phyloP scores from a whole-genome alignment of 2,888 invertebrate genomes.

The Zygaena filipendulae region DNA sequence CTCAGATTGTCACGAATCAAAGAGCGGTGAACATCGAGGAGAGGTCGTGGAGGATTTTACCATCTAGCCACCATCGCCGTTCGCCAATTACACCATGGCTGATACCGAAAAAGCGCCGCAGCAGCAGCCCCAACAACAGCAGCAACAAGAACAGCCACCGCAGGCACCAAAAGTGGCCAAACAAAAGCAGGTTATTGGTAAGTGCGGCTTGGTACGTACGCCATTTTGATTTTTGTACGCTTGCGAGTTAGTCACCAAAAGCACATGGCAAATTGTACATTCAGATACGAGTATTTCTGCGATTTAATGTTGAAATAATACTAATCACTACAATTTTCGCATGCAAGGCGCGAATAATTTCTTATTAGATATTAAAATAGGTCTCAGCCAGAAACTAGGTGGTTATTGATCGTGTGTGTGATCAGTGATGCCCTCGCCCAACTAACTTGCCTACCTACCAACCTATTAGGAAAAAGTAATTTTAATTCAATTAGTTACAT shows the following conservation, averaged over 20 bases:
- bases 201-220: slow-evolving; percentile 67
- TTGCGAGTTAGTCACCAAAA: slow-evolving; percentile 33
- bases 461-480: no score
- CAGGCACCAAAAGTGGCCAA: slow-evolving; percentile 73
- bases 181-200: slow-evolving; percentile 91
- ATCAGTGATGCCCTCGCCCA: no score
- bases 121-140: slow-evolving; percentile 72
- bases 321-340: no score
- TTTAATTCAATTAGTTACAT: no score
- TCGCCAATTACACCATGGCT: slow-evolving; percentile 91
- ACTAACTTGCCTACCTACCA: no score
- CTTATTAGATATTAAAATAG: no score
- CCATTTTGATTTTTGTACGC: slow-evolving; percentile 54
- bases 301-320: slow-evolving; percentile 18
- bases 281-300: not conserved
- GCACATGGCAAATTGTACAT: slow-evolving; percentile 39
- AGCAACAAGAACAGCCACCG: slow-evolving; percentile 72
- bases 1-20: slow-evolving; percentile 48
- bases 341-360: no score
- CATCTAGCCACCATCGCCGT: slow-evolving; percentile 77
- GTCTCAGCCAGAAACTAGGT: no score
- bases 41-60: slow-evolving; percentile 82
- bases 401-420: slow-evolving; percentile 1
- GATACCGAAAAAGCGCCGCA: slow-evolving; percentile 91
- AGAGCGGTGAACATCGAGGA: slow-evolving; percentile 77